These are phyloP conservation scores for Xerus rutilus DNA, from an alignment of 2,797 vertebrate genomes.

Conservation along the genomic window DNA sequence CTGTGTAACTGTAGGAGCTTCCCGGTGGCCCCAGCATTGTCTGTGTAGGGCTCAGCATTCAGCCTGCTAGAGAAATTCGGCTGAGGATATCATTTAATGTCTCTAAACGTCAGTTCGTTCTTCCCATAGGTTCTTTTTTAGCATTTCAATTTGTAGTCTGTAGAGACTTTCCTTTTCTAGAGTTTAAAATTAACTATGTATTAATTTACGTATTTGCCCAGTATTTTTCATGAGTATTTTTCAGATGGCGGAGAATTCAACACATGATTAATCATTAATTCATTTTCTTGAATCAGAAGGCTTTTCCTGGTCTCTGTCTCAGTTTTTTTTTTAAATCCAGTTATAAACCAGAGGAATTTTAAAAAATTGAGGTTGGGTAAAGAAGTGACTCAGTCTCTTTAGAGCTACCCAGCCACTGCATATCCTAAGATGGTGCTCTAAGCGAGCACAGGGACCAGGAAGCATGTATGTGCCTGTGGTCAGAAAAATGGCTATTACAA, in stretches of 20 bases:
- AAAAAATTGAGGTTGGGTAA: not conserved
- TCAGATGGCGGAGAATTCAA: not conserved
- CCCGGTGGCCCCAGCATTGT: not conserved
- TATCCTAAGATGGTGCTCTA: conserved; percentile 33
- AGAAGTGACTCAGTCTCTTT: conserved; percentile 33
- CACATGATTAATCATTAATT: not conserved
- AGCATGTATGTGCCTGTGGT: not conserved
- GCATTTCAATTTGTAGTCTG: not conserved
- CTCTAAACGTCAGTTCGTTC: not conserved
- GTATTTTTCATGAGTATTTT: conserved; percentile 1
- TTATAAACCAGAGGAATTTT: not conserved
- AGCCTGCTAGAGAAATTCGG: not conserved
- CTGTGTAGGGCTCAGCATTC: not conserved
- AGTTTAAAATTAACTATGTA: not conserved
- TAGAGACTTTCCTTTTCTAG: not conserved
- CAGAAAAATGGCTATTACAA: conserved; percentile 8
- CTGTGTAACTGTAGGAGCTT: not conserved
- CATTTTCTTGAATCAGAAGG: conserved; percentile 18
- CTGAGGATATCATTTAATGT: not conserved
- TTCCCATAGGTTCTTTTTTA: not conserved
- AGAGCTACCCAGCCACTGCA: not conserved
- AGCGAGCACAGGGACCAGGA: not conserved
- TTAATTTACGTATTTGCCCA: conserved; percentile 29
- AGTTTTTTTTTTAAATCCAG: conserved; percentile 41
- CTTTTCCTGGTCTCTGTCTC: not conserved